Evolutionary conservation across 2,797 vertebrate genomes (phyloP).

Genomic region (Syndactyla subalaris): DNA sequence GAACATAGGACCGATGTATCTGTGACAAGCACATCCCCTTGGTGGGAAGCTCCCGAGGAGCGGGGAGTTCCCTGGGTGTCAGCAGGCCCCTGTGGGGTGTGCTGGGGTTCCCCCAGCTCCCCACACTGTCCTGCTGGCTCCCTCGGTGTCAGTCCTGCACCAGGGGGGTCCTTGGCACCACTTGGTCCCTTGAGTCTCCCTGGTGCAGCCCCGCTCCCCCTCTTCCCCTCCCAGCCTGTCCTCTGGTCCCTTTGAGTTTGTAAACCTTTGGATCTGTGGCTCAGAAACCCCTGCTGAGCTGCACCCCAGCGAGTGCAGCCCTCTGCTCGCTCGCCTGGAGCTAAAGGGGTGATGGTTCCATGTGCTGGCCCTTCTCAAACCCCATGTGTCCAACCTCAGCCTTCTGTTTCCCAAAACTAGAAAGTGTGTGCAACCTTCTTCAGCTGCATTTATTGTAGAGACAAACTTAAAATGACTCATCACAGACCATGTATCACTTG

Average conservation of each 20-base stretch:
- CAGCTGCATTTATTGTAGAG: constrained; percentile 72
- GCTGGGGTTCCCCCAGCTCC: background rate
- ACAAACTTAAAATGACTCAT: constrained; percentile 69
- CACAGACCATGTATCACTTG: constrained; percentile 72
- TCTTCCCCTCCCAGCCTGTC: background rate
- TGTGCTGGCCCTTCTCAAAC: constrained; percentile 57
- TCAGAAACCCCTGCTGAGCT: constrained; percentile 15
- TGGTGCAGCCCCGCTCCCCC: background rate
- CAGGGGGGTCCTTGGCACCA: background rate
- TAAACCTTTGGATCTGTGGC: constrained; percentile 11
- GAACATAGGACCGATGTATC: constrained; percentile 84
- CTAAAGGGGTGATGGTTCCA: constrained; percentile 9
- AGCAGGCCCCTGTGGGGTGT: background rate
- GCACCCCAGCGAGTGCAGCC: background rate
- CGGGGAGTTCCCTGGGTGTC: background rate
- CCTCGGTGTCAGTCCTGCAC: background rate
- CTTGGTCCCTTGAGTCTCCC: background rate
- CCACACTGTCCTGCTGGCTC: background rate
- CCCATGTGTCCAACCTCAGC: constrained; percentile 19
- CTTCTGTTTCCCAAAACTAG: constrained; percentile 62
- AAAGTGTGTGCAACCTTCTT: constrained; percentile 74
- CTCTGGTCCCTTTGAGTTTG: background rate
- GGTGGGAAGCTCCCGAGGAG: constrained; percentile 46
- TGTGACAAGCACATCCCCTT: constrained; percentile 78
- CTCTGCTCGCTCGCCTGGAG: background rate